Base-by-base conservation (phyloP, 2,113 vertebrate species). In the Ranitomeya variabilis region DNA sequence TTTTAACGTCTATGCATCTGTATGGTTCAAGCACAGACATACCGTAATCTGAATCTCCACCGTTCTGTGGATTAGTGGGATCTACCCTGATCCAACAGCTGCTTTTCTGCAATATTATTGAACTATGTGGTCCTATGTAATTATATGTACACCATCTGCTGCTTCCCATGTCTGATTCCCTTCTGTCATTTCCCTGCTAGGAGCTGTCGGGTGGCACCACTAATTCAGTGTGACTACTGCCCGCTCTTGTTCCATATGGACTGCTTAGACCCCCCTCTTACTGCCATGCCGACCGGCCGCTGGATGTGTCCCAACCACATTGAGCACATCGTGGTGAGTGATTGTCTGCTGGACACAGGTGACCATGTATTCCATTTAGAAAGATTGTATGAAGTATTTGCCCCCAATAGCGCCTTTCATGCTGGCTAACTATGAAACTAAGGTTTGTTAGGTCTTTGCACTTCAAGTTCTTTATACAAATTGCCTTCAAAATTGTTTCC, bases 221-320 rank as follows among this genome's bases (percentile, higher is more conserved):
- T 99, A 71, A 96, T 99, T 93, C 98, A 99, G 93, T 99, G 98
- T 89, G 98, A 99, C 92, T 99, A 98, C 93, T 99, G 98, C 92
- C 97, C 98, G 1, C 97, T 99, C 19, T 94, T 99, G 89, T 99
- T 99, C 93, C 98, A 99, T 93, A 99, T 99, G 97, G 98, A 99
- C 95, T 99, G 98, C 93, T 94, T 99, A 91, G 97, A 99, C 91
- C 98, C 98, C 12, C 98, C 98, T 0, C 97, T 99, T 90, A 99
- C 98, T 91, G 97, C 98, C 91, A 96, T 98, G 95, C 98, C 98
- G 89, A 95, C 97, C 89, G 98, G 98, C 89, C 96, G 97, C 93
- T 99, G 98, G 98, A 98, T 99, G 98, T 99, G 98, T 92, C 98
- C 98, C 23, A 99, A 99, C 93, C 98, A 99, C 89, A 97, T 98